Base-by-base conservation (phyloP, 1,140 invertebrate genomes). In the Sitodiplosis mosellana region DNA sequence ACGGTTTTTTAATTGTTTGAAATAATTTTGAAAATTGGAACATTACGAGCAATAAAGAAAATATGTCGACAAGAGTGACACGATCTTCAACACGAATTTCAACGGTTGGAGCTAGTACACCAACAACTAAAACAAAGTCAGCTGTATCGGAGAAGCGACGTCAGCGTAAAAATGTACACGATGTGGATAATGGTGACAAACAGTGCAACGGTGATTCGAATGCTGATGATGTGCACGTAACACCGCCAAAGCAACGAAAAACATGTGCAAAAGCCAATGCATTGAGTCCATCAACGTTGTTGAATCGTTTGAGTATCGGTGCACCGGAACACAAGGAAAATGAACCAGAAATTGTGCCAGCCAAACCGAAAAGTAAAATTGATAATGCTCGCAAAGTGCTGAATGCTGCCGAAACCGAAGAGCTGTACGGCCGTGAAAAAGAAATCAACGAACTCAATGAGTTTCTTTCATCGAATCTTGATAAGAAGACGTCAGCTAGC, bases 351-450 rank as follows among this genome's bases (percentile, higher is more conserved):
- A 15, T n/a, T n/a, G n/a, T n/a, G n/a, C n/a, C n/a, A n/a, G n/a
- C n/a, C n/a, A 20, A 15, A 8, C 19, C 37, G 38, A 34, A 55
- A 52, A 57, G 50, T 42, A 71, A 68, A 55, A 77, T 75, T 54
- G 68, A 70, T 46, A 70, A 65, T 55, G 75, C 75, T 1, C 64
- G 73, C 34, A 66, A 77, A 59, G 78, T 76, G 0, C 65, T 89
- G 1, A 82, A 87, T 58, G 81, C 81, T 51, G 72, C 76, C 4
- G 64, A 71, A 38, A 78, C 83, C 7, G 69, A 72, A 18, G 63
- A 67, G 46, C 61, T 95, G 43, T 75, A 84, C 15, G 81, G 87
- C 8, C 68, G 93, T 48, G 84, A 93, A 57, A 65, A 70, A 40
- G 83, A 97, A 66, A 70, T 85, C 2, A 55, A 68, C 1, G 71